These are phyloP conservation scores for Heliangelus exortis DNA, from an alignment of 2,797 vertebrate genomes.

Conservation along the genomic window DNA sequence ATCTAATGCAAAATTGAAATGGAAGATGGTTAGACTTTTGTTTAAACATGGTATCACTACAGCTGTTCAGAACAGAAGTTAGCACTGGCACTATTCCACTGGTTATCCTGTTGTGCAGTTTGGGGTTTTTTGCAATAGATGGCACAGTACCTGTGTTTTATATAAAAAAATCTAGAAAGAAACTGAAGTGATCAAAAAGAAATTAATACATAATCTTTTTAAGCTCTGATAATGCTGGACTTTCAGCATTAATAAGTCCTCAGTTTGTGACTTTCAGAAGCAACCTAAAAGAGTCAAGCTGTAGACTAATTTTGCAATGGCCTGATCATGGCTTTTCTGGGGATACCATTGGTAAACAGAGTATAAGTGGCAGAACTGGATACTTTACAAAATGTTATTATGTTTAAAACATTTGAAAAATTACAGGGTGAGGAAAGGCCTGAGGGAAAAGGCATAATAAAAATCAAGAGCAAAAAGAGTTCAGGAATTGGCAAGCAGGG, in stretches of 20 bases:
- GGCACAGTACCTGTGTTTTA: neutral
- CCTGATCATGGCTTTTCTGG: neutral
- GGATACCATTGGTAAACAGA: neutral
- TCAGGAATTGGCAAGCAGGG: neutral
- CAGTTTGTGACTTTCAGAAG: neutral
- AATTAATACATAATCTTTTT: neutral
- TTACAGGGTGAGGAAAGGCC: neutral
- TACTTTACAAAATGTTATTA: neutral
- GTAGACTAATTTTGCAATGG: neutral
- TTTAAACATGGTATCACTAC: neutral
- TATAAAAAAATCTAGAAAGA: neutral
- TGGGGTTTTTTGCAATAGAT: neutral
- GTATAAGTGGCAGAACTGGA: neutral
- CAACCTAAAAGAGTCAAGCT: neutral
- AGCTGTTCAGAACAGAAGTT: neutral
- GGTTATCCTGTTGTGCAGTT: neutral
- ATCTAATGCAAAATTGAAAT: neutral
- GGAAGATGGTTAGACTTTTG: neutral
- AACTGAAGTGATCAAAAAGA: neutral
- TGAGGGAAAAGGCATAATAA: neutral
- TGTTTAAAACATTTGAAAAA: neutral
- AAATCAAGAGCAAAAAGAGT: neutral
- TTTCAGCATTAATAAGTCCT: neutral
- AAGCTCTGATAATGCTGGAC: neutral
- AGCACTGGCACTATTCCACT: neutral